These are phyloP conservation scores for Taenioides sp. DNA, from an alignment of 2,797 vertebrate genomes.

Conservation along the genomic window DNA sequence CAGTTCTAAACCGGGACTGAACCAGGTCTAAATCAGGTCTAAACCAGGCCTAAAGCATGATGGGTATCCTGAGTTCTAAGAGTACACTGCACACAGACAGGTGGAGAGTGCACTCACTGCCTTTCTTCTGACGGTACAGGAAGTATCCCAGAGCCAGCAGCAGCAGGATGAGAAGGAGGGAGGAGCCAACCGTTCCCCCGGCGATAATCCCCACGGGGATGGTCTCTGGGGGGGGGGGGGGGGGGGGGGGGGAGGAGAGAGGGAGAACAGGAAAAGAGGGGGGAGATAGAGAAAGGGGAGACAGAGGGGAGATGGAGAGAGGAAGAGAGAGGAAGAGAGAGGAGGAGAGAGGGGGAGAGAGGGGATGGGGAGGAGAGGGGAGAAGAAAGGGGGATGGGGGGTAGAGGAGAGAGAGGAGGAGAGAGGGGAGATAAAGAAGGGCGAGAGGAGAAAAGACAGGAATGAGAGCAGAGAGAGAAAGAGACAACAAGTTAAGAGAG, in stretches of 20 bases:
- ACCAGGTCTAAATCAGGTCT: not conserved
- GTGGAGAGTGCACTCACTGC: constrained; percentile 79
- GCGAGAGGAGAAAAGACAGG: too few relatives aligned
- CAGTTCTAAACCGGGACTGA: not conserved
- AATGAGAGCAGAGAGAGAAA: not conserved
- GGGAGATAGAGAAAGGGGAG: too few relatives aligned
- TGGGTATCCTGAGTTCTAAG: too few relatives aligned
- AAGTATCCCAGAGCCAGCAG: constrained; percentile 85
- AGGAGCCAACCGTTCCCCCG: constrained; percentile 85
- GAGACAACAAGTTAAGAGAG: not conserved
- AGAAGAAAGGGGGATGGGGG: too few relatives aligned
- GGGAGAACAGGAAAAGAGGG: too few relatives aligned
- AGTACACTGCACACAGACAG: too few relatives aligned
- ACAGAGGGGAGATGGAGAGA: not conserved
- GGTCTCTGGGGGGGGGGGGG: constrained; percentile 78
- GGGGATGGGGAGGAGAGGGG: too few relatives aligned
- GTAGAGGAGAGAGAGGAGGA: too few relatives aligned
- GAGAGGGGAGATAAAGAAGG: too few relatives aligned
- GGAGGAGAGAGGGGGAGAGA: too few relatives aligned
- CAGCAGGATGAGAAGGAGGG: constrained; percentile 84
- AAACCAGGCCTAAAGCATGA: too few relatives aligned
- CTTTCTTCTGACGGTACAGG: constrained; percentile 93
- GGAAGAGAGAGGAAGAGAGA: not conserved
- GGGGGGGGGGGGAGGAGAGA: too few relatives aligned
- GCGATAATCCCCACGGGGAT: constrained; percentile 92